phyloP scores from a whole-genome alignment of 2,797 vertebrate species.

The Crypturellus tataupa region DNA sequence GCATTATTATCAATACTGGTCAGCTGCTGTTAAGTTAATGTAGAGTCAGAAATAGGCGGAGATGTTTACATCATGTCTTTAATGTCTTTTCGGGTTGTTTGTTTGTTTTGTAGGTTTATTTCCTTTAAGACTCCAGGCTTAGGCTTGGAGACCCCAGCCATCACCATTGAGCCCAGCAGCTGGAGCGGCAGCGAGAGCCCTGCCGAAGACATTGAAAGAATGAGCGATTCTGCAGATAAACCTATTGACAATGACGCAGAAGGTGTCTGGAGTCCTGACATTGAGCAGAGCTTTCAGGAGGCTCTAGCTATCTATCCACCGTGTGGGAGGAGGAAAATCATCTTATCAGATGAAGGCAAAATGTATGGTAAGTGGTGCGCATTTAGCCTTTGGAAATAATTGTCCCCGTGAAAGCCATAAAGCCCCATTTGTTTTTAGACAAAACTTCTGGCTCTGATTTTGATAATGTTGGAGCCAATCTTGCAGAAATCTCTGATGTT shows the following conservation, averaged over 20 bases:
- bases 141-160: constrained; percentile 92
- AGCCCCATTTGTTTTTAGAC: neutral
- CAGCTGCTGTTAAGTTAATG: neutral
- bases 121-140: constrained; percentile 94
- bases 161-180: constrained; percentile 98
- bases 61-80: neutral
- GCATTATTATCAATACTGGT: neutral
- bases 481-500: neutral
- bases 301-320: constrained; percentile 99
- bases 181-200: constrained; percentile 99
- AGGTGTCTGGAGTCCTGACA: constrained; percentile 99
- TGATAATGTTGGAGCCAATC: neutral
- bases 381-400: constrained; percentile 41
- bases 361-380: constrained; percentile 96
- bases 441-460: neutral
- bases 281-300: constrained; percentile 99
- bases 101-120: constrained; percentile 88
- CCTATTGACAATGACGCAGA: constrained; percentile 97
- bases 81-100: constrained; percentile 47
- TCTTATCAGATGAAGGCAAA: constrained; percentile 99
- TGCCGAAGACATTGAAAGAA: constrained; percentile 98
- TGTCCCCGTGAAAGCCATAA: neutral
- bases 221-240: constrained; percentile 98
- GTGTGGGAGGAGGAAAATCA: constrained; percentile 98
- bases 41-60: neutral